Evolutionary conservation across 2,888 invertebrate species (phyloP), one percentile per base, ranked within the genome.

Genomic region (Dryomyza anilis): DNA sequence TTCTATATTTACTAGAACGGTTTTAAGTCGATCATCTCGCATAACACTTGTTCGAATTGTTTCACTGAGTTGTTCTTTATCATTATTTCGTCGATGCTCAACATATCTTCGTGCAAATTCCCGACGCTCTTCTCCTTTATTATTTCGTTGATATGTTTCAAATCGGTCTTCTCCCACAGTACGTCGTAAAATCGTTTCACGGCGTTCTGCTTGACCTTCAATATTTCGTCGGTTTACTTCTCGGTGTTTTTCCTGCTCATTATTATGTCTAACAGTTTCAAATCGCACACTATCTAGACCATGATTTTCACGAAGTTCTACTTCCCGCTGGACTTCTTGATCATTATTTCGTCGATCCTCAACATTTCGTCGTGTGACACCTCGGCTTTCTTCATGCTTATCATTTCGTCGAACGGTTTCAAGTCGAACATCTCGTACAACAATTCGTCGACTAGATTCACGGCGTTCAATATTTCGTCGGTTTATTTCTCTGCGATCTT

Each of bases 261-360:
- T n/a, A 29, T 19, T 27, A 19, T 7, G 23, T 19, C 2, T 4
- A 5, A 2, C 27, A 12, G 7, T 1, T 7, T 64, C 64, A n/a
- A n/a, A n/a, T 1, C 50, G 55, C 29, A 25, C 57, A 16, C 59
- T 25, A 2, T 50, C 50, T 8, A 25, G 10, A 33, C 60, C 27
- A 33, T 55, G 14, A 21, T 16, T 14, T 21, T 36, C 30, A 27
- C 12, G 16, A 30, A 6, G 10, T 48, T 25, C 21, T 12, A 2
- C 23, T 36, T 43, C 52, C 46, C 27, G 8, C 63, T 59, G 4
- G 21, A 46, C 16, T 48, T 62, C 30, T 64, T 57, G 39, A 25
- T 58, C 50, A 23, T 66, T 59, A 36, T 12, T 27, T 39, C 52
- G 33, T 23, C 39, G 46, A 12, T 61, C 21, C 25, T 48, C 57